Base-by-base conservation (phyloP, 1,140 invertebrate genomes). In the Daktulosphaira vitifoliae region DNA sequence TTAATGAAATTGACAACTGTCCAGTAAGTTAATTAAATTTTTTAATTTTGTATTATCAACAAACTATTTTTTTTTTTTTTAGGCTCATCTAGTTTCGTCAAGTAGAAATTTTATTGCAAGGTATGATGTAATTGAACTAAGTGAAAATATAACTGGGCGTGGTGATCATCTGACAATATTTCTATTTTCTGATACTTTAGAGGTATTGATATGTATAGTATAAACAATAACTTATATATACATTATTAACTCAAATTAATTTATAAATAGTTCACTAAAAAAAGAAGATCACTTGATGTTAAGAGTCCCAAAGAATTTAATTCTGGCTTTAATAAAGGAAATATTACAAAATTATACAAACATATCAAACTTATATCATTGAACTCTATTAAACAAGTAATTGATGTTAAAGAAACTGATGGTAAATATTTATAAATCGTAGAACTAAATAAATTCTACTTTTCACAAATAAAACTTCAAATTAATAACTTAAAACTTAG, bases 1-100 rank as follows among this genome's bases (percentile, higher is more conserved):
- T 96, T 76, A 94, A 97, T 76, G 92, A 97, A 73, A 97, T 98
- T 71, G 93, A 98, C 72, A 92, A 94, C 72, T 97, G 93, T 78
- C 94, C 95, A 42, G 86, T 89, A 76, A 81, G 81, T 79, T 29
- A n/a, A 33, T 33, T 33, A 6, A 33, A 33, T 39, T 33, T 18
- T 52, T 25, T 18, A n/a, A 22, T 20, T n/a, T 8, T 29, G 65
- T n/a, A 29, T 15, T 37, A 7, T n/a, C 33, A 6, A n/a, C 18
- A 53, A 65, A 69, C 66, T 65, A 22, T 52, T 37, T 66, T 68
- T 70, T 68, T 69, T 68, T 59, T 67, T 78, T 75, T 52, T 75
- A 88, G 81, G 83, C 90, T 1, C 86, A 92, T 72, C 75, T 96
- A 67, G 84, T 96, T 11, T 95, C 92, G 13, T 94, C 92, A 16